These are phyloP conservation scores for Stichopus chloronotus DNA, from an alignment of 35 echinoderm and acorn worm genomes.

Conservation along the genomic window DNA sequence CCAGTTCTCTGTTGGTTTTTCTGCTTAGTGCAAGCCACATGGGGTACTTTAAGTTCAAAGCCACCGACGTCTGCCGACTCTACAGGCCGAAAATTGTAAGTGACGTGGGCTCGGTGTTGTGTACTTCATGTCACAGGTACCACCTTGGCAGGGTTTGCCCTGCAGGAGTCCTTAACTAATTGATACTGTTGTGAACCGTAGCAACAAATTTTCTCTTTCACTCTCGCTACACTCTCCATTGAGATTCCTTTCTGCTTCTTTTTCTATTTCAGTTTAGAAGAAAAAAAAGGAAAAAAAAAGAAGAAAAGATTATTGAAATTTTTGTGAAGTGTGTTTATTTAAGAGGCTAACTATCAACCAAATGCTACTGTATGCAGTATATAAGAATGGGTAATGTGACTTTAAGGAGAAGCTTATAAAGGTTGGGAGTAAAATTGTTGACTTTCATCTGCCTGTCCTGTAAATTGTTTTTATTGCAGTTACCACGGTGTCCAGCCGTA, in stretches of 20 bases:
- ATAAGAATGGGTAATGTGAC: no score
- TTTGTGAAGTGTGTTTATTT: no score
- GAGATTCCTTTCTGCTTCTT: neutral
- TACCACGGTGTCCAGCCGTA: no score
- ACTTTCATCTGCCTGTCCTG: no score
- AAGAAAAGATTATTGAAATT: no score
- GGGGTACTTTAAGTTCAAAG: slow-evolving; percentile 51
- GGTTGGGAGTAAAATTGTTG: no score
- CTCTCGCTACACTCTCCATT: neutral
- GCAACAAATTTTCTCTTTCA: slow-evolving; percentile 36
- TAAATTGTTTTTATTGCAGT: no score
- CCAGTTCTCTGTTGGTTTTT: slow-evolving; percentile 28
- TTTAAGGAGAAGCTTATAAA: no score
- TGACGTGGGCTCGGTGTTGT: slow-evolving; percentile 34
- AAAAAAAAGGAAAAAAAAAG: no score
- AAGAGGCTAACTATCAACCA: no score
- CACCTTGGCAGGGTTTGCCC: slow-evolving; percentile 12
- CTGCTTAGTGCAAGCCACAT: slow-evolving; percentile 35
- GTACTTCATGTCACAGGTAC: neutral
- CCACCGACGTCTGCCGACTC: neutral
- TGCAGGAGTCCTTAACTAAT: slow-evolving; percentile 4
- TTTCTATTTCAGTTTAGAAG: no score
- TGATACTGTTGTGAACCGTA: slow-evolving; percentile 48
- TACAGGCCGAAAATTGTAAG: slow-evolving; percentile 35
- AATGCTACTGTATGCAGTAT: no score